These are phyloP conservation scores for Leptobrachium ailaonicum DNA, from an alignment of 2,113 vertebrate species.

Conservation along the genomic window DNA sequence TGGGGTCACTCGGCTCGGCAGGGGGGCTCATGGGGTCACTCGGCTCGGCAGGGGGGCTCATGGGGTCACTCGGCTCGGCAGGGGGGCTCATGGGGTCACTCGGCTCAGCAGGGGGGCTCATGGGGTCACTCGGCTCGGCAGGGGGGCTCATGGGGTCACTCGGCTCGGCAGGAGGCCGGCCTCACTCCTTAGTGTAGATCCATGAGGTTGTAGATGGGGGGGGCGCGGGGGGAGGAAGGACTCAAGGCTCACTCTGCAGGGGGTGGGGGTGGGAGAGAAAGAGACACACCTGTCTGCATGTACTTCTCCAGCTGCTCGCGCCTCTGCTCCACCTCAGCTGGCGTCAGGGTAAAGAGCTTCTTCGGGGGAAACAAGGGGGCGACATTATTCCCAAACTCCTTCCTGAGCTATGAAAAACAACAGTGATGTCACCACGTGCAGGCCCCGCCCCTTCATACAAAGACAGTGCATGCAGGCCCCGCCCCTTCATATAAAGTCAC, in stretches of 20 bases:
- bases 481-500: too few species aligned
- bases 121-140: too few species aligned
- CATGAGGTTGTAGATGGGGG: background rate
- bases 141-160: background rate
- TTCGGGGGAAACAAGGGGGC: conserved; percentile 94
- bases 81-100: too few species aligned
- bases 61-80: too few species aligned
- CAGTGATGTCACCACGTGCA: too few species aligned
- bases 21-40: too few species aligned
- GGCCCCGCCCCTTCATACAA: too few species aligned
- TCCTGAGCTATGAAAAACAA: conserved; percentile 77
- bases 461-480: too few species aligned
- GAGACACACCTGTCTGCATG: conserved; percentile 94
- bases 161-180: background rate
- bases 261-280: background rate
- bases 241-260: background rate
- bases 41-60: too few species aligned
- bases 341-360: conserved; percentile 96
- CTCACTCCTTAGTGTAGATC: background rate
- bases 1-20: background rate
- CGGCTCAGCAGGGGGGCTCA: too few species aligned
- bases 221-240: background rate
- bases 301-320: conserved; percentile 97
- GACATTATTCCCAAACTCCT: conserved; percentile 91
- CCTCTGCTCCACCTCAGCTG: conserved; percentile 91